These are phyloP conservation scores for Esox masquinongy DNA, from an alignment of 2,797 vertebrate species.

Conservation along the genomic window DNA sequence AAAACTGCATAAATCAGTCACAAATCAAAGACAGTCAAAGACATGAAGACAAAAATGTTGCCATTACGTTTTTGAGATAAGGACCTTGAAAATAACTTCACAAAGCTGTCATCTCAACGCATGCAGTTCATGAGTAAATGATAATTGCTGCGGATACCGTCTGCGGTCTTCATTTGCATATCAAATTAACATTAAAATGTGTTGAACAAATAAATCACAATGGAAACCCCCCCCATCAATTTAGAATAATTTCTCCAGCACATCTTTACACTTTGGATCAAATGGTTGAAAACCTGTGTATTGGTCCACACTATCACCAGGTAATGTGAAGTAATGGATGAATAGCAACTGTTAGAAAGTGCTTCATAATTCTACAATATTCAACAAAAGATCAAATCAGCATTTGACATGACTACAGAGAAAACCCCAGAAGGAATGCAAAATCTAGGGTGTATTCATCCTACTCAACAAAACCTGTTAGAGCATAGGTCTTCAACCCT, in stretches of 20 bases:
- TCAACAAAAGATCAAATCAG: slow-evolving; percentile 42
- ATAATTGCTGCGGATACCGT: slow-evolving; percentile 39
- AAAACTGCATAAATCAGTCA: not conserved
- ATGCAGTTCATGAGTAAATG: slow-evolving; percentile 45
- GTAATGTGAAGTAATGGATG: slow-evolving; percentile 40
- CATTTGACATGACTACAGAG: slow-evolving; percentile 39
- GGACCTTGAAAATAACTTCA: slow-evolving; percentile 23
- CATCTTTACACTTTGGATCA: slow-evolving; percentile 57
- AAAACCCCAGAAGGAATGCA: slow-evolving; percentile 45
- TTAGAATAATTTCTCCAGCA: slow-evolving; percentile 33
- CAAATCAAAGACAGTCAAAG: slow-evolving; percentile 37
- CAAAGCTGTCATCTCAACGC: slow-evolving; percentile 57
- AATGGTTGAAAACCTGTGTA: slow-evolving; percentile 23
- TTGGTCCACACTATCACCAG: slow-evolving; percentile 32
- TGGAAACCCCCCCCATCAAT: not conserved
- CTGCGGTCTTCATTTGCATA: slow-evolving; percentile 62
- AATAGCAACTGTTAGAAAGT: slow-evolving; percentile 36
- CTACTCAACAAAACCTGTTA: too few relatives aligned
- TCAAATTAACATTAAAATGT: slow-evolving; percentile 27
- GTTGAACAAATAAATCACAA: slow-evolving; percentile 37
- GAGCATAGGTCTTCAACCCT: too few relatives aligned
- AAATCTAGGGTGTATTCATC: slow-evolving; percentile 1
- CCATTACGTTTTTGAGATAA: not conserved
- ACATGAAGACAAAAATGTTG: slow-evolving; percentile 12
- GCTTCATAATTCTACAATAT: slow-evolving; percentile 52